These are phyloP conservation scores for Drosophila paucipuncta DNA, from an alignment of 2,888 invertebrate species.

Conservation along the genomic window DNA sequence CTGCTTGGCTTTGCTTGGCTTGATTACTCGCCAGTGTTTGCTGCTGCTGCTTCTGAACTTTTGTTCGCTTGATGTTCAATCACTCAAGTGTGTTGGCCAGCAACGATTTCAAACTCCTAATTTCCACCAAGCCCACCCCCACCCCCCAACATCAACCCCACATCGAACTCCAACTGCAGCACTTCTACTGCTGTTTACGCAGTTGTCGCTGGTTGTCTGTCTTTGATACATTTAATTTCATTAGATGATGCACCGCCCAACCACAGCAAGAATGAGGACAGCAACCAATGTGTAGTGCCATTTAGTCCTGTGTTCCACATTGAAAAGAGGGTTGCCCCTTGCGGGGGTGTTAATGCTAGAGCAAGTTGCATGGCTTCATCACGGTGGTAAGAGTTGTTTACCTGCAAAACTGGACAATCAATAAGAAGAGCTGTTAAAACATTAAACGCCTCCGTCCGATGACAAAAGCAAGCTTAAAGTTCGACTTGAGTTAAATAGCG, in stretches of 20 bases:
- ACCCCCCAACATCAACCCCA: not conserved
- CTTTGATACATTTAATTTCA: slow-evolving; percentile 72
- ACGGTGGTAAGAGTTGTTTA: not conserved
- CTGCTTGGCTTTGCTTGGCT: slow-evolving; percentile 11
- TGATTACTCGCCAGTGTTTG: slow-evolving; percentile 41
- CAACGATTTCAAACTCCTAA: slow-evolving; percentile 27
- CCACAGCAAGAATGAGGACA: slow-evolving; percentile 27
- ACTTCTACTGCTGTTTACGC: slow-evolving; percentile 24
- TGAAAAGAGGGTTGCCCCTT: slow-evolving; percentile 14
- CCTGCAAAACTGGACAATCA: slow-evolving; percentile 19
- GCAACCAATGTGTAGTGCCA: slow-evolving; percentile 16
- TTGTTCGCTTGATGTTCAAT: slow-evolving; percentile 53
- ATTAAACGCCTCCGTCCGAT: not conserved
- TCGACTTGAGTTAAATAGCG: not conserved
- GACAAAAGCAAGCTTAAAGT: not conserved
- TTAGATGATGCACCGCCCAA: slow-evolving; percentile 44
- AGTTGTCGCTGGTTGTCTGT: slow-evolving; percentile 33
- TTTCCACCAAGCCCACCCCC: slow-evolving; percentile 1
- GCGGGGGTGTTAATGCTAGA: not conserved
- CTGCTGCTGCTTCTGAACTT: slow-evolving; percentile 36
- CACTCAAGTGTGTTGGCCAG: slow-evolving; percentile 68
- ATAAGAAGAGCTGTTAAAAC: slow-evolving; percentile 1
- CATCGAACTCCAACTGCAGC: not conserved
- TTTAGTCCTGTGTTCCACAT: slow-evolving; percentile 32
- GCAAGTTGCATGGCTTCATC: not conserved